A percentile compares a stretch with the other conserved stretches of the same genome.
Conservation (phyloP, 2,888 invertebrate genomes). For the Drosophila maculinotata region DNA sequence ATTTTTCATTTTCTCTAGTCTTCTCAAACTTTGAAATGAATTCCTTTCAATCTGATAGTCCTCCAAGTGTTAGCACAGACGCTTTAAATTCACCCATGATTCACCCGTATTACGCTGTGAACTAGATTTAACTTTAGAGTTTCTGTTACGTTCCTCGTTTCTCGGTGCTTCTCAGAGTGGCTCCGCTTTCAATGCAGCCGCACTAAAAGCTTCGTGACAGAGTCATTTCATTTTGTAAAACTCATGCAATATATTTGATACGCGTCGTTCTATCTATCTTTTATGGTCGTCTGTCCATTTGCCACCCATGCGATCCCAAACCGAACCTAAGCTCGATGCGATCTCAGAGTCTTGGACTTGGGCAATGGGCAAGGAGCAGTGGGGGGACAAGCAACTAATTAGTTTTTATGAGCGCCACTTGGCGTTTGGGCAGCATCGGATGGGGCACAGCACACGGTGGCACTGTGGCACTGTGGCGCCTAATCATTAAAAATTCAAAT, state of each 20-base stretch:
- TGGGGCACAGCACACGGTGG: slow-evolving; percentile 59
- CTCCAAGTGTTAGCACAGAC: slow-evolving; percentile 38
- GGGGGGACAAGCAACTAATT: slow-evolving; percentile 71
- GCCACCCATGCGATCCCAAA: slow-evolving; percentile 62
- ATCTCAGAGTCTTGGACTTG: slow-evolving; percentile 27
- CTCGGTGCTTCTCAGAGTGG: slow-evolving; percentile 15
- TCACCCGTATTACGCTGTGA: slow-evolving; percentile 51
- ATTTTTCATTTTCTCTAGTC: not conserved
- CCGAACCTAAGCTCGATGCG: slow-evolving; percentile 23
- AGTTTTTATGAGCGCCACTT: slow-evolving; percentile 72
- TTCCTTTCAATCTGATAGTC: slow-evolving; percentile 12
- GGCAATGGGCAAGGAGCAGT: slow-evolving; percentile 7
- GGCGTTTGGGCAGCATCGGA: slow-evolving; percentile 34
- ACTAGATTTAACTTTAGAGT: slow-evolving; percentile 13
- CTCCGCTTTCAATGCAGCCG: slow-evolving; percentile 14
- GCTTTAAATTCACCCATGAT: slow-evolving; percentile 51
- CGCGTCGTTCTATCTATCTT: slow-evolving; percentile 66
- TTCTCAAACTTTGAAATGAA: not conserved
- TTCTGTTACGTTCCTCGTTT: not conserved
- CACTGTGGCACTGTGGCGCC: slow-evolving; percentile 80
- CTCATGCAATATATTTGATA: slow-evolving; percentile 58
- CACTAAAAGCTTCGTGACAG: slow-evolving; percentile 75
- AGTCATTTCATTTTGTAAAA: slow-evolving; percentile 65
- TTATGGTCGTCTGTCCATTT: slow-evolving; percentile 63
- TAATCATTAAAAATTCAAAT: slow-evolving; percentile 83